Percentiles rank a stretch among this genome's conserved stretches.
Evolutionary conservation across 2,888 invertebrate genomes (phyloP).

Genomic region (Drosophila diplacantha): DNA sequence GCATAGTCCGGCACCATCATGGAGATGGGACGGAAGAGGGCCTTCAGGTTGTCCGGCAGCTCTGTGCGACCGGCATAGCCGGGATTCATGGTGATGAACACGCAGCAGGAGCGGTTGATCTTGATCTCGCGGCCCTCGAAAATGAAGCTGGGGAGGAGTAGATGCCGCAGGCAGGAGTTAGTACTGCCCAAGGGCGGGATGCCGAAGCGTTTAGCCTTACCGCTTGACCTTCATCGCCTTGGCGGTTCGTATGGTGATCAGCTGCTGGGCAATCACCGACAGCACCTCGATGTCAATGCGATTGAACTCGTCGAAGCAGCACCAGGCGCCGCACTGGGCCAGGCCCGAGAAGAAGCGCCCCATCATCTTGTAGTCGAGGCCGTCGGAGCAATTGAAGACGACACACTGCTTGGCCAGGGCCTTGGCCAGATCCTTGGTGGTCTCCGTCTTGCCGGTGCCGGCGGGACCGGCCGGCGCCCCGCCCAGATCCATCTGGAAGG

Average conservation of each 20-base stretch:
- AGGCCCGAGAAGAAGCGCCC: constrained; percentile 93
- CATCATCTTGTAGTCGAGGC: constrained; percentile 82
- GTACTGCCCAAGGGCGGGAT: neutral
- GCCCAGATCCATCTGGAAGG: constrained; percentile 90
- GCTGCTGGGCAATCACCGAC: constrained; percentile 92
- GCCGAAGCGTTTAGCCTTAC: constrained; percentile 42
- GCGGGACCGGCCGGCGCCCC: constrained; percentile 94
- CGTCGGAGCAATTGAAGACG: constrained; percentile 94
- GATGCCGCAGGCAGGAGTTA: too few species aligned
- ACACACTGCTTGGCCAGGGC: constrained; percentile 92
- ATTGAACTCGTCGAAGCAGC: constrained; percentile 95
- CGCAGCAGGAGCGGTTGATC: constrained; percentile 87
- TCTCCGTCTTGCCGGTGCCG: constrained; percentile 94
- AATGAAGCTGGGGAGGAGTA: constrained; percentile 82
- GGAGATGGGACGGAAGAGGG: constrained; percentile 89
- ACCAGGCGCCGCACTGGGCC: constrained; percentile 94
- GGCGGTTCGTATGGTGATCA: constrained; percentile 92
- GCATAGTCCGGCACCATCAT: constrained; percentile 97
- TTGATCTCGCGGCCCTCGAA: constrained; percentile 94
- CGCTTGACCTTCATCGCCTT: constrained; percentile 83
- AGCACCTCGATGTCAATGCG: constrained; percentile 93
- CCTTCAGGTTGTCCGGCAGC: constrained; percentile 91
- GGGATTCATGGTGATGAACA: constrained; percentile 95
- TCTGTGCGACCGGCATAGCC: constrained; percentile 94
- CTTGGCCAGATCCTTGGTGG: constrained; percentile 93